Percentiles rank a stretch among this genome's conserved stretches.
phyloP scores from a whole-genome alignment of 2,113 vertebrate species.

The Circaetus cinerascens region DNA sequence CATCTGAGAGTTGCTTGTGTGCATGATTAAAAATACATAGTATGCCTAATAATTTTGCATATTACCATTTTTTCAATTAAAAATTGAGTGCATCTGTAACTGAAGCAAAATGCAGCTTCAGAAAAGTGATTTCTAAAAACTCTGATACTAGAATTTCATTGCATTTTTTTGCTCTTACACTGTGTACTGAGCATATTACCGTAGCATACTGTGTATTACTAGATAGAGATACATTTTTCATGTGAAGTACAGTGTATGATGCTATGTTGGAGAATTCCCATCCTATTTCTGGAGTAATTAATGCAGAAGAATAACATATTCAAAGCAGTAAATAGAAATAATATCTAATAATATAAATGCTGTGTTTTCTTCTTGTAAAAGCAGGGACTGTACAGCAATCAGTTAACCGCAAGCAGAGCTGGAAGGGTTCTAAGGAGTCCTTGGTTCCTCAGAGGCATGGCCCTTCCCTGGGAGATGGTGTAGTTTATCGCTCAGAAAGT shows the following conservation, averaged over 20 bases:
- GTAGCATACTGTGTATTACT: not conserved
- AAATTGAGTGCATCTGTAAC: not conserved
- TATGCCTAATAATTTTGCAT: not conserved
- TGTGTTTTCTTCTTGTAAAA: constrained; percentile 21
- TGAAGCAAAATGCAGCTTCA: not conserved
- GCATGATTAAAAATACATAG: not conserved
- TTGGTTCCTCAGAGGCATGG: constrained; percentile 86
- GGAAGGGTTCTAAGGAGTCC: constrained; percentile 98
- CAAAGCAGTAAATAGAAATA: not conserved
- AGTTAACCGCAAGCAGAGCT: constrained; percentile 89
- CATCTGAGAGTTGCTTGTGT: not conserved
- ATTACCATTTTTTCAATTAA: not conserved
- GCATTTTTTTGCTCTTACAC: not conserved
- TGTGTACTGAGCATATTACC: not conserved
- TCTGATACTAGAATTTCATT: not conserved
- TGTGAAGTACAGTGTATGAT: not conserved
- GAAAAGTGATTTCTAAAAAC: not conserved
- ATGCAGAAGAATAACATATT: not conserved
- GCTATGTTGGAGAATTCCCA: not conserved
- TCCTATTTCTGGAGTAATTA: not conserved
- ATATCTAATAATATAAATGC: not conserved
- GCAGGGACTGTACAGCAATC: constrained; percentile 82
- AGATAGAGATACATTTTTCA: not conserved
- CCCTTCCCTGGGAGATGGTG: constrained; percentile 81
- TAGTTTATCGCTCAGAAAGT: constrained; percentile 87